Evolutionary conservation across 2,888 invertebrate species (phyloP).

Genomic region (Zygothrica quintamaculata): DNA sequence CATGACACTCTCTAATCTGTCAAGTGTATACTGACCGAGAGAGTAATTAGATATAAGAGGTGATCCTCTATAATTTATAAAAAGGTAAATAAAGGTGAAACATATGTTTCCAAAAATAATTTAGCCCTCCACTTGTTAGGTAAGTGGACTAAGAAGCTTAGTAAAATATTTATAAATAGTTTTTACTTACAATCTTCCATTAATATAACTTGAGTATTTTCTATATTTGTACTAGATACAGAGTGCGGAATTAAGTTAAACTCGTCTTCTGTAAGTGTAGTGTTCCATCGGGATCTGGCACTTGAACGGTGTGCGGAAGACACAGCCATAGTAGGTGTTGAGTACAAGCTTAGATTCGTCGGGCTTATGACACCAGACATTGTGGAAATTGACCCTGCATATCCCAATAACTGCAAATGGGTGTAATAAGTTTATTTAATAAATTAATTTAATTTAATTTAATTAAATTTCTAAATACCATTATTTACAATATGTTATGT

Average conservation of each 20-base stretch:
- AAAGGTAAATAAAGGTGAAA: too few relatives aligned
- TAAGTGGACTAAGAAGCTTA: too few relatives aligned
- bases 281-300: slow-evolving; percentile 92
- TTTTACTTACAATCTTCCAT: slow-evolving; percentile 90
- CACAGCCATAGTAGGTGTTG: slow-evolving; percentile 87
- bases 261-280: slow-evolving; percentile 96
- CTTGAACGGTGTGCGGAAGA: slow-evolving; percentile 87
- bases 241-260: slow-evolving; percentile 96
- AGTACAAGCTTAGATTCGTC: slow-evolving; percentile 93
- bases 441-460: too few relatives aligned
- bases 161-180: background rate
- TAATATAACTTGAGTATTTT: slow-evolving; percentile 89
- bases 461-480: too few relatives aligned
- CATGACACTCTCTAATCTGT: too few relatives aligned
- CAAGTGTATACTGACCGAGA: too few relatives aligned
- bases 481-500: too few relatives aligned
- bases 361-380: slow-evolving; percentile 95
- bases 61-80: too few relatives aligned
- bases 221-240: slow-evolving; percentile 86
- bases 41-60: too few relatives aligned
- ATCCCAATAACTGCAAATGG: slow-evolving; percentile 93
- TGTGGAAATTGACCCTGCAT: slow-evolving; percentile 92
- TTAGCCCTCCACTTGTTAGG: too few relatives aligned
- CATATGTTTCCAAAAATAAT: too few relatives aligned
- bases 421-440: background rate